Evolutionary conservation across 2,797 vertebrate genomes (phyloP).

Genomic region (Babyrousa celebensis): DNA sequence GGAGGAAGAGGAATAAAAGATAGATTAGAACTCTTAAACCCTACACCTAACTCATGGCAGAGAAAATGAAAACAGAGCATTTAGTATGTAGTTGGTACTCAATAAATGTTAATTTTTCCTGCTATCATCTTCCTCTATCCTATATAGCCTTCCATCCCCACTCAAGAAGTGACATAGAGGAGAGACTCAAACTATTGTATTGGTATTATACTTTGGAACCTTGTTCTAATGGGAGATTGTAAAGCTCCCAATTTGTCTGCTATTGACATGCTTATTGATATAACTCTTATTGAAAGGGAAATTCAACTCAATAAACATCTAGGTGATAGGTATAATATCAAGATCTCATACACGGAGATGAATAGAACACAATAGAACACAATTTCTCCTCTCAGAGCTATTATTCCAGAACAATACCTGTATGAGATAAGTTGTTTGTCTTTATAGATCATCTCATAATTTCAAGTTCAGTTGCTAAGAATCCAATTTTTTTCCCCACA

Average conservation of each 20-base stretch:
- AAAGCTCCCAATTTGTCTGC: conserved; percentile 40
- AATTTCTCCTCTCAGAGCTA: background rate
- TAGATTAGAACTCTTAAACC: background rate
- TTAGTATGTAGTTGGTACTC: background rate
- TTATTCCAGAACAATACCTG: background rate
- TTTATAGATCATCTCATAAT: conserved; percentile 11
- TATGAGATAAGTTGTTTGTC: background rate
- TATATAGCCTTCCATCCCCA: background rate
- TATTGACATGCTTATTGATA: background rate
- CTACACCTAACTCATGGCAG: background rate
- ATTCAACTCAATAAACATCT: background rate
- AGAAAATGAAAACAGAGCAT: background rate
- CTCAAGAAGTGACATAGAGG: background rate
- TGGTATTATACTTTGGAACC: background rate
- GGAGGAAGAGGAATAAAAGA: background rate
- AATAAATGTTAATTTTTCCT: background rate
- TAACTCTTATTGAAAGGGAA: background rate
- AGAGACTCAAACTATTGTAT: background rate
- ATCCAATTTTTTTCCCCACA: background rate
- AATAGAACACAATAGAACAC: background rate
- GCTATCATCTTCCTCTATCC: background rate
- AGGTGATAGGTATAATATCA: background rate
- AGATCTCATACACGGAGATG: background rate
- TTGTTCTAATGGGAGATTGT: background rate
- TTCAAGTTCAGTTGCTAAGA: background rate